These are phyloP conservation scores for Neolamprologus sp. DNA, from an alignment of 2,113 vertebrate species.

Conservation along the genomic window DNA sequence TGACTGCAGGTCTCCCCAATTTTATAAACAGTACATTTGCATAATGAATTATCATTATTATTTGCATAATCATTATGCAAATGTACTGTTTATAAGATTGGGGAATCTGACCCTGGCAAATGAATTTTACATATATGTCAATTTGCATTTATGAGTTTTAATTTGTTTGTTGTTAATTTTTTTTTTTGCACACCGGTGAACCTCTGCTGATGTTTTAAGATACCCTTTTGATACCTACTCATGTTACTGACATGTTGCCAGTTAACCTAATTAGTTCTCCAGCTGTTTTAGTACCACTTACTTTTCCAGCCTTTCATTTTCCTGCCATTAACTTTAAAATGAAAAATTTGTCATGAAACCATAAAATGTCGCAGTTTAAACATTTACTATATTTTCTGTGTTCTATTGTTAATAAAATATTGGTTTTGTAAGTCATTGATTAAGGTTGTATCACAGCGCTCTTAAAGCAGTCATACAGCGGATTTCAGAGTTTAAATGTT, in stretches of 20 bases:
- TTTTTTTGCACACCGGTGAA: not conserved
- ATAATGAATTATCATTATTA: too few relatives aligned
- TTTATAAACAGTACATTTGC: too few relatives aligned
- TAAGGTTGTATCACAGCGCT: not conserved
- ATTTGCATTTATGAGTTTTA: too few relatives aligned
- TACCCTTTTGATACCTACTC: not conserved
- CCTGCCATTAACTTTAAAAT: not conserved
- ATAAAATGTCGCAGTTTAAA: not conserved
- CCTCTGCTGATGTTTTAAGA: not conserved
- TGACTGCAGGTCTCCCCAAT: too few relatives aligned
- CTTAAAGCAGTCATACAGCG: not conserved
- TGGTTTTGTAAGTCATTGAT: not conserved
- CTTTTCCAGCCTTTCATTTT: not conserved
- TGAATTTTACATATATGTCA: too few relatives aligned
- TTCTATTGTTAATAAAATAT: not conserved
- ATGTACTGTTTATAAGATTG: too few relatives aligned
- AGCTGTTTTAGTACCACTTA: not conserved
- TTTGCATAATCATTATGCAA: too few relatives aligned
- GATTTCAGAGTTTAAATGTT: constrained; percentile 13
- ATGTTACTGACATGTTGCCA: not conserved
- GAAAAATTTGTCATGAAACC: not conserved
- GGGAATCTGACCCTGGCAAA: too few relatives aligned
- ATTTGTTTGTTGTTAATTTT: too few relatives aligned
- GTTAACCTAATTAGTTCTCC: not conserved
- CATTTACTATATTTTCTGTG: not conserved